Evolutionary conservation across 2,113 vertebrate genomes (phyloP).

Genomic region (Hypomesus transpacificus): DNA sequence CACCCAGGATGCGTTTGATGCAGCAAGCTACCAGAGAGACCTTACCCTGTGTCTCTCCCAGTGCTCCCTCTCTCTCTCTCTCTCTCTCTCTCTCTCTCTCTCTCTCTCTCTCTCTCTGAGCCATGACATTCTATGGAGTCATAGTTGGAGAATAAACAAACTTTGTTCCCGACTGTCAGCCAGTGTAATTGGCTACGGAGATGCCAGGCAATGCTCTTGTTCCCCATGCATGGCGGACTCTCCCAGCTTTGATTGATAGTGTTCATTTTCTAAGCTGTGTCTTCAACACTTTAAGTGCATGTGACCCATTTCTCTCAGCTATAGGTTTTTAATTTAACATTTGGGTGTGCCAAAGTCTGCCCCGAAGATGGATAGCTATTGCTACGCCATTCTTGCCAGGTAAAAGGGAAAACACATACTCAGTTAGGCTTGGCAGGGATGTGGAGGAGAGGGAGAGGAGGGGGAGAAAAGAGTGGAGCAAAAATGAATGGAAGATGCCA

Average conservation of each 20-base stretch:
- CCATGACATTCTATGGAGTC: slow-evolving; percentile 5
- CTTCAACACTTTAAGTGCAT: slow-evolving; percentile 59
- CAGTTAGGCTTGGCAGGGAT: slow-evolving; percentile 14
- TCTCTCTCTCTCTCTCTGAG: too few relatives aligned
- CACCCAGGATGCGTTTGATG: too few relatives aligned
- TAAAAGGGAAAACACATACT: slow-evolving; percentile 40
- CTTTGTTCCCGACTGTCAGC: slow-evolving; percentile 3
- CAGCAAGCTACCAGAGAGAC: too few relatives aligned
- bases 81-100: too few relatives aligned
- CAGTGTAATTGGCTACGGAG: slow-evolving; percentile 43
- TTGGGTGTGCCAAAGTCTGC: slow-evolving; percentile 46
- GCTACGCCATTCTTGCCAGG: slow-evolving; percentile 58
- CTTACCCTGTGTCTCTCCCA: too few relatives aligned
- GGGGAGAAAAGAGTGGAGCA: slow-evolving; percentile 12
- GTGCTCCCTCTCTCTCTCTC: too few relatives aligned
- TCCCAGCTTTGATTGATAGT: slow-evolving; percentile 65
- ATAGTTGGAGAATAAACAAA: slow-evolving; percentile 10
- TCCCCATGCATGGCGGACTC: slow-evolving; percentile 12
- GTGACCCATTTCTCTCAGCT: slow-evolving; percentile 49
- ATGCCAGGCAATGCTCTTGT: neutral
- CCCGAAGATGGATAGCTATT: slow-evolving; percentile 65
- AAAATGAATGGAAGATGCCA: slow-evolving; percentile 37
- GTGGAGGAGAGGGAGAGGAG: neutral
- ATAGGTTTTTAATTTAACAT: slow-evolving; percentile 68
- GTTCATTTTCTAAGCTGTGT: slow-evolving; percentile 64